Base-by-base conservation (phyloP, 1,140 invertebrate species). In the Ladona fulva region DNA sequence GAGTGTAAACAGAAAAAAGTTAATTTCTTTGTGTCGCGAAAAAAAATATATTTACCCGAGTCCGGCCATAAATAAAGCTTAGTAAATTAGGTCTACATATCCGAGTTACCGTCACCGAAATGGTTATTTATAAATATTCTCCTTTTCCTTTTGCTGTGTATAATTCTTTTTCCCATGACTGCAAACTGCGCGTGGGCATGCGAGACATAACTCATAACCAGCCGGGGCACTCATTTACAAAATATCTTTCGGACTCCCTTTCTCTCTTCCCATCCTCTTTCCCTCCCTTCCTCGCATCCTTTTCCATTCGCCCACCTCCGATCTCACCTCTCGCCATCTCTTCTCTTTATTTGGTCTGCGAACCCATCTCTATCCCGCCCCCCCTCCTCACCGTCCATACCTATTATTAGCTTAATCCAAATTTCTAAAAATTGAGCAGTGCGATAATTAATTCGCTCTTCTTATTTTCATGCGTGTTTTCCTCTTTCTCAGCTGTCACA, bases 31-130 rank as follows among this genome's bases (percentile, higher is more conserved):
- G 29, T 37, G 29, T 37, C 29, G 29, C 29, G 3, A 37, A 37
- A 66, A 19, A 19, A 22, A 66, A 66, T 66, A 22, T 66, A 66
- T 66, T 66, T 66, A 12, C 52, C 29, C 29, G 29, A 37, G 29
- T 8, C 29, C 29, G 29, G 29, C 52, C 52, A 66, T 66, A 19
- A 66, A 66, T 66, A 6, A 6, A 16, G 52, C 52, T 66, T 66
- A 66, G 52, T 66, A 66, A 66, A 66, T 66, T 66, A 66, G 52
- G n/a, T 66, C 52, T 12, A 66, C 52, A 66, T 66, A 66, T 19
- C 52, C 52, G 16, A 66, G n/a, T 22, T 19, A 66, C 52, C 52
- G 52, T 66, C 52, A 66, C 52, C 52, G 52, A 66, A 66, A 66
- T 66, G 14, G 14, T 66, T 66, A 66, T 66, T 66, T 66, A 66